Percentiles rank a stretch among this genome's conserved stretches.
These are phyloP conservation scores for Ellobium chinense DNA, from an alignment of 2,888 invertebrate genomes.

Conservation along the genomic window DNA sequence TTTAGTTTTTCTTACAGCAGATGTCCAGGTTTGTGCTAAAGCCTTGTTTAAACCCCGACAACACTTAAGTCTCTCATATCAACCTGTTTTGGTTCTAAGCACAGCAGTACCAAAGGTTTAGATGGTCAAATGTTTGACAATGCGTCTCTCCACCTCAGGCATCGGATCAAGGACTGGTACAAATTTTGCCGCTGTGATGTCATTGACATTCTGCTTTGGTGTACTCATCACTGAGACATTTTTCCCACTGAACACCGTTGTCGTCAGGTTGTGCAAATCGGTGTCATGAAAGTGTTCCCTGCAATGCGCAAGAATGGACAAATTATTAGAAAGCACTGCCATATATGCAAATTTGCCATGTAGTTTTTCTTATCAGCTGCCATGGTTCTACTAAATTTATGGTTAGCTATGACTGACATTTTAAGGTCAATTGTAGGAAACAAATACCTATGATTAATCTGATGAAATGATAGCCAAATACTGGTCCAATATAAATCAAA, in stretches of 20 bases:
- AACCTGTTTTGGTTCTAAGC: neutral
- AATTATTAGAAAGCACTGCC: neutral
- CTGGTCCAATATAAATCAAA: too few species aligned
- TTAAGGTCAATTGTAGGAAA: too few species aligned
- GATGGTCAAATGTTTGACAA: neutral
- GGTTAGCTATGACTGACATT: too few species aligned
- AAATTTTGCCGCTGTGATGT: neutral
- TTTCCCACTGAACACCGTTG: slow-evolving; percentile 62
- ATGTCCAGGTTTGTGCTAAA: too few species aligned
- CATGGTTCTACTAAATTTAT: too few species aligned
- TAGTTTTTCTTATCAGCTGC: too few species aligned
- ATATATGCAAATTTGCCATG: too few species aligned
- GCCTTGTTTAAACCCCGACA: too few species aligned
- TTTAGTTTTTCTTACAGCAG: too few species aligned
- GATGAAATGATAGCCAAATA: too few species aligned
- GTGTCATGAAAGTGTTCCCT: slow-evolving; percentile 74
- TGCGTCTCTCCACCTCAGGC: neutral
- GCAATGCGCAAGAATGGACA: slow-evolving; percentile 49
- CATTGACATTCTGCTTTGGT: neutral
- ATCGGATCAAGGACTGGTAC: neutral
- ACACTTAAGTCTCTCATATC: too few species aligned
- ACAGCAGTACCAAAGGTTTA: neutral
- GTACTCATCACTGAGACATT: slow-evolving; percentile 40
- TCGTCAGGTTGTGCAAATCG: slow-evolving; percentile 68
- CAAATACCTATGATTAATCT: too few species aligned